Evolutionary conservation across 1,140 invertebrate species (phyloP), one percentile per base, ranked within the genome.

Genomic region (Caligus rogercresseyi): DNA sequence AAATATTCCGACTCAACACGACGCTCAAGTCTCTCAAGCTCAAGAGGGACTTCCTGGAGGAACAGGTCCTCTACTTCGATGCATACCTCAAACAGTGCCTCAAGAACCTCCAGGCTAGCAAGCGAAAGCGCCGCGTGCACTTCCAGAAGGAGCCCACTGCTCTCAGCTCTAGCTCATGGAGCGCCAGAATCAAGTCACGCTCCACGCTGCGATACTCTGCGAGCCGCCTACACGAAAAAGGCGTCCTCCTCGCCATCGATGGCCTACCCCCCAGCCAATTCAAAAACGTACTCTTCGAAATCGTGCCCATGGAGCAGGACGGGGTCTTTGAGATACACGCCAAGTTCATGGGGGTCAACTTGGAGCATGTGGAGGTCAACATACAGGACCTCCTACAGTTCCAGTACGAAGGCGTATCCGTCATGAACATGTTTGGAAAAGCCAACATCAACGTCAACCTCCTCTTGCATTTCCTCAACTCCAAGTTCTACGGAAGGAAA

Each of bases 361-460:
- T 87, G 78, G 84, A 87, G 69, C 82, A 81, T 64, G 78, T 86
- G 16, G 81, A 86, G 51, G 74, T 87, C 16, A 80, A 85, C 65
- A 83, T 84, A 65, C 81, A 87, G 75, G 81, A 85, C 68, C 72
- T 88, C 16, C 75, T 89, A 1, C 81, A 86, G 68, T 74, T 85
- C 31, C 84, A 89, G 70, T 87, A 84, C 69, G 84, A 88, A 69
- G 85, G 85, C 52, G 79, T 81, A 13, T 75, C 82, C 11, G 81
- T 86, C 1, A 86, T 86, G 78, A 80, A 85, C 67, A 81, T 87
- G 76, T 87, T 87, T 72, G 83, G 82, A 14, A 83, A 81, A 72
- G 84, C 83, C 2, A 83, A 82, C 71, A 78, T 87, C 55, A 87
- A 87, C 69, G 82, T 87, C 19, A 87, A 88, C 72, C 74, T 87